Percentiles rank a stretch among this genome's conserved stretches.
Conservation (phyloP, 2,888 invertebrate species). For the Spialia ferax region DNA sequence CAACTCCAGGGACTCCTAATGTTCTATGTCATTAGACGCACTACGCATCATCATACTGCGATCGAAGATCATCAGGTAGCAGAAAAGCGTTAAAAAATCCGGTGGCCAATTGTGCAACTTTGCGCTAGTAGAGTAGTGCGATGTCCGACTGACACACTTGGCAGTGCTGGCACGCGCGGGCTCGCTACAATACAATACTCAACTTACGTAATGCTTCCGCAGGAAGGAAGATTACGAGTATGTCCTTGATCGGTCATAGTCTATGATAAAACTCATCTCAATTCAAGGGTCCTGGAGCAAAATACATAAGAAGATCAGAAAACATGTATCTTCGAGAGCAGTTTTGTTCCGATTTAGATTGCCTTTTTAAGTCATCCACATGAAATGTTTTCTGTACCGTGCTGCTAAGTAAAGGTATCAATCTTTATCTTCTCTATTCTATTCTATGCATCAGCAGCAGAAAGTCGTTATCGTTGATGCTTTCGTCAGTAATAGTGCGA, state of each 20-base stretch:
- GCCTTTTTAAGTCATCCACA: neutral
- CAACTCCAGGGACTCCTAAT: neutral
- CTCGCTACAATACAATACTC: neutral
- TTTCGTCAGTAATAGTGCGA: too few relatives aligned
- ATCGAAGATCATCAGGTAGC: conserved; percentile 2
- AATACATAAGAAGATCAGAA: neutral
- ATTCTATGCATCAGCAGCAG: too few relatives aligned
- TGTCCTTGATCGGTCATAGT: conserved; percentile 17
- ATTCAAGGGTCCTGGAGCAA: neutral
- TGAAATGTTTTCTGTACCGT: too few relatives aligned
- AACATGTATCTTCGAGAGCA: neutral
- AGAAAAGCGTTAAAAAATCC: conserved; percentile 10
- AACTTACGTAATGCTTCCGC: conserved; percentile 21
- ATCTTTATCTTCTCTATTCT: too few relatives aligned
- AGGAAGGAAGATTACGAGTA: conserved; percentile 6
- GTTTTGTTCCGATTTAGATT: neutral
- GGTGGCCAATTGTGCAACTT: conserved; percentile 10
- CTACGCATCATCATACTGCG: neutral
- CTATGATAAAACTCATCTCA: neutral
- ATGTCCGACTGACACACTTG: conserved; percentile 30
- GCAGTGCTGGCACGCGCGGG: conserved; percentile 10
- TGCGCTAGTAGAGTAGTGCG: neutral
- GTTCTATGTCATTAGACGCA: conserved; percentile 1
- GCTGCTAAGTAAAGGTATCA: too few relatives aligned
- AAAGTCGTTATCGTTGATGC: too few relatives aligned